A percentile compares a stretch with the other conserved stretches of the same genome.
phyloP scores from a whole-genome alignment of 2,888 invertebrate genomes.

The Odontomyia ornata region DNA sequence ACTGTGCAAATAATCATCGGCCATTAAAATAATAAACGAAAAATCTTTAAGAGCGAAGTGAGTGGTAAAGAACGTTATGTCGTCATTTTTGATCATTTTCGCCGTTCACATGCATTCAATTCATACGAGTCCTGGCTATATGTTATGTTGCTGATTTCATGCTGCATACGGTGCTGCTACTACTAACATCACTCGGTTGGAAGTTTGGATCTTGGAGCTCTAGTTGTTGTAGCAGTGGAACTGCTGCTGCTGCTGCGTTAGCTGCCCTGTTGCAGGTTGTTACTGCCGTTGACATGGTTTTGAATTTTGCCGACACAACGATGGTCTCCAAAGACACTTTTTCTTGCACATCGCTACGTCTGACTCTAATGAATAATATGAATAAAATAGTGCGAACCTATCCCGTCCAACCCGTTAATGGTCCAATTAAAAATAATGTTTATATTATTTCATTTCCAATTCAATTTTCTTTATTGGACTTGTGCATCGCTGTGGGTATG shows the following conservation, averaged over 20 bases:
- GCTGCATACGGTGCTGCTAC: not conserved
- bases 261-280: not conserved
- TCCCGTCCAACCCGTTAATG: slow-evolving; percentile 46
- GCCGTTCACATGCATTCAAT: not conserved
- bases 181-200: not conserved
- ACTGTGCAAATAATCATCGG: slow-evolving; percentile 15
- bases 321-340: not conserved
- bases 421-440: slow-evolving; percentile 50
- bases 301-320: slow-evolving; percentile 2
- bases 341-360: slow-evolving; percentile 8
- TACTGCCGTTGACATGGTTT: not conserved
- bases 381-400: slow-evolving; percentile 41
- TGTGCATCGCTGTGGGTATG: not conserved
- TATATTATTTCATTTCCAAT: slow-evolving; percentile 48
- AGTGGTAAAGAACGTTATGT: not conserved
- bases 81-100: slow-evolving; percentile 19
- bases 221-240: not conserved
- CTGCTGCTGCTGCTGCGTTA: not conserved
- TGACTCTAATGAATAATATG: slow-evolving; percentile 45
- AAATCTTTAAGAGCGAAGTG: not conserved
- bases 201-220: not conserved
- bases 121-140: not conserved
- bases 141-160: not conserved
- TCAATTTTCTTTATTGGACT: slow-evolving; percentile 11
- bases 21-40: slow-evolving; percentile 34